These are phyloP conservation scores for Crocallis elinguaria DNA, from an alignment of 2,888 invertebrate genomes.

Conservation along the genomic window DNA sequence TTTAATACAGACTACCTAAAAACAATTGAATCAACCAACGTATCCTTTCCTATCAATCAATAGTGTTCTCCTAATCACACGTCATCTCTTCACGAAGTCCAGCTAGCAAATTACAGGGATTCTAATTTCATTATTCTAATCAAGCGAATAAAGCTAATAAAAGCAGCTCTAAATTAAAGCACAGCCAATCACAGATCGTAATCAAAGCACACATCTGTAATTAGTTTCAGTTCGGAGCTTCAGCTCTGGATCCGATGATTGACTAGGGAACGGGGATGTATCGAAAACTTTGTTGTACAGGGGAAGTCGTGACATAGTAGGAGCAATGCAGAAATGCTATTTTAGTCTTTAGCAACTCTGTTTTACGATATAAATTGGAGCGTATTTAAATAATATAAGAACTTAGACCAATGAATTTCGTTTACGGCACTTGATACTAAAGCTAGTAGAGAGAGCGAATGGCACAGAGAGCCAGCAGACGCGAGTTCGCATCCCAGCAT, in stretches of 20 bases:
- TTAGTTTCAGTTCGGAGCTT: constrained; percentile 39
- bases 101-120: constrained; percentile 6
- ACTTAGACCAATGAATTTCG: too few species aligned
- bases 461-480: too few species aligned
- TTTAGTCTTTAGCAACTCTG: too few species aligned
- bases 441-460: too few species aligned
- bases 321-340: too few species aligned
- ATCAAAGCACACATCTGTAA: constrained; percentile 40
- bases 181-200: constrained; percentile 27
- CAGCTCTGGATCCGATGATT: constrained; percentile 29
- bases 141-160: not conserved
- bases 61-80: not conserved
- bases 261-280: constrained; percentile 20
- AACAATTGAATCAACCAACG: too few species aligned
- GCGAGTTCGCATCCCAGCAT: too few species aligned
- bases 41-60: not conserved
- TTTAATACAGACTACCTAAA: too few species aligned
- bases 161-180: constrained; percentile 19
- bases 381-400: too few species aligned
- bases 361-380: too few species aligned
- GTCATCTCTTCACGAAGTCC: not conserved
- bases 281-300: not conserved
- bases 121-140: not conserved
- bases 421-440: too few species aligned
- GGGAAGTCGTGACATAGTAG: not conserved